Evolutionary conservation across 2,888 invertebrate species (phyloP).

Genomic region (Chrysotoxum bicinctum): DNA sequence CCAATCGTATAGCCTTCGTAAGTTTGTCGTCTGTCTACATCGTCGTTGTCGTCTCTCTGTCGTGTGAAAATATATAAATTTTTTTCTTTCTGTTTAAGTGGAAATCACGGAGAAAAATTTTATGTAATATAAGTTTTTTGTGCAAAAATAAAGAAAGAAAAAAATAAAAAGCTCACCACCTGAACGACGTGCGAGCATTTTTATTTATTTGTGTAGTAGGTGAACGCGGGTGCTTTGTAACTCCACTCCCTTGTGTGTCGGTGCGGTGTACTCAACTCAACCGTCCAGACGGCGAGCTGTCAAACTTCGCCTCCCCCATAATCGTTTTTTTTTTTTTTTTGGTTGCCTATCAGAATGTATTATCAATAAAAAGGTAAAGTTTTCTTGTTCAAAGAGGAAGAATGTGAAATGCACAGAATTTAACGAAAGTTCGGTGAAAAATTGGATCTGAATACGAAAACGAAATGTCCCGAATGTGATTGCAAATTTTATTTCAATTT

Average conservation of each 20-base stretch:
- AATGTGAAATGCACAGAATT: slow-evolving; percentile 22
- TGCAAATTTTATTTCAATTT: neutral
- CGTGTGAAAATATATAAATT: slow-evolving; percentile 56
- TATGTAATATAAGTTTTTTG: slow-evolving; percentile 60
- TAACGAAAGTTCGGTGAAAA: neutral
- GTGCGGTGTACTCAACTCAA: slow-evolving; percentile 50
- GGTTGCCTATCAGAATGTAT: neutral
- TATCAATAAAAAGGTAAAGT: slow-evolving; percentile 5
- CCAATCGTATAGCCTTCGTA: slow-evolving; percentile 59
- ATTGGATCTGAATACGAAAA: slow-evolving; percentile 12
- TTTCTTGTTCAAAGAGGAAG: neutral
- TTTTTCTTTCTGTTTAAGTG: slow-evolving; percentile 30
- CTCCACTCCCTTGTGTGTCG: slow-evolving; percentile 42
- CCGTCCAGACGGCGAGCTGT: slow-evolving; percentile 65
- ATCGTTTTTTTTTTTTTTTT: slow-evolving; percentile 17
- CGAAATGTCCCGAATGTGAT: neutral
- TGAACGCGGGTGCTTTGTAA: slow-evolving; percentile 45
- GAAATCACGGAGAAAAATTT: slow-evolving; percentile 56
- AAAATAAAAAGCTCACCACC: slow-evolving; percentile 43
- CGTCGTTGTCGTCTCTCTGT: slow-evolving; percentile 53
- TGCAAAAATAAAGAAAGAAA: slow-evolving; percentile 43
- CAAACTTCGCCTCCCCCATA: slow-evolving; percentile 51
- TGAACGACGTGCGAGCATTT: slow-evolving; percentile 32
- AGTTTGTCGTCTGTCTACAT: slow-evolving; percentile 60
- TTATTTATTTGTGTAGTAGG: slow-evolving; percentile 22